Conservation (phyloP, 1,140 invertebrate species). For the Bombus pascuorum region DNA sequence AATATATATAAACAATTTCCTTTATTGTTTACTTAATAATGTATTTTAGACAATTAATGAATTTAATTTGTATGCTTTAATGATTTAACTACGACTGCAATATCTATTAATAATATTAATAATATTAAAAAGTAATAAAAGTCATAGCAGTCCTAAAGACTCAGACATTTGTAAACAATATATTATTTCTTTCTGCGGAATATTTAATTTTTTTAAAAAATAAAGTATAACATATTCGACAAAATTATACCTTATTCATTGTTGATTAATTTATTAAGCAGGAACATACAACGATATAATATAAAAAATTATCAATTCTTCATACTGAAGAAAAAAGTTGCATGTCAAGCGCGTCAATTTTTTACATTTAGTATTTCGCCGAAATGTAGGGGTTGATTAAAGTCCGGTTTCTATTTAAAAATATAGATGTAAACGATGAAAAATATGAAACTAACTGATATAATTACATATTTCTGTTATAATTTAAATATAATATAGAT, state of each 20-base stretch:
- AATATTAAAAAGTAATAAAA: neutral
- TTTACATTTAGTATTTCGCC: slow-evolving; percentile 13
- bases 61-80: neutral
- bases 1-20: neutral
- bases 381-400: slow-evolving; percentile 18
- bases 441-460: neutral
- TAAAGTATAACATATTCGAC: neutral
- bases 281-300: neutral
- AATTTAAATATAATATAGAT: neutral
- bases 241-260: slow-evolving; percentile 44
- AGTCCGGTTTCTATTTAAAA: slow-evolving; percentile 21
- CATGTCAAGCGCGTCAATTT: slow-evolving; percentile 5
- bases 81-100: too few relatives aligned
- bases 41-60: neutral
- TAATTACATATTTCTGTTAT: too few relatives aligned
- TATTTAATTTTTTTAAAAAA: neutral
- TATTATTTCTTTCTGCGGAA: neutral
- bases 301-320: slow-evolving; percentile 11
- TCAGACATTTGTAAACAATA: neutral
- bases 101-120: neutral
- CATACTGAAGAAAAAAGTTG: slow-evolving; percentile 25
- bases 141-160: neutral
- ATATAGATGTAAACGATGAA: neutral
- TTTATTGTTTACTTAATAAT: neutral
- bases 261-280: slow-evolving; percentile 23